Percentiles rank a stretch among this genome's conserved stretches.
Conservation (phyloP, 2,888 invertebrate genomes). For the Ochlodes sylvanus region DNA sequence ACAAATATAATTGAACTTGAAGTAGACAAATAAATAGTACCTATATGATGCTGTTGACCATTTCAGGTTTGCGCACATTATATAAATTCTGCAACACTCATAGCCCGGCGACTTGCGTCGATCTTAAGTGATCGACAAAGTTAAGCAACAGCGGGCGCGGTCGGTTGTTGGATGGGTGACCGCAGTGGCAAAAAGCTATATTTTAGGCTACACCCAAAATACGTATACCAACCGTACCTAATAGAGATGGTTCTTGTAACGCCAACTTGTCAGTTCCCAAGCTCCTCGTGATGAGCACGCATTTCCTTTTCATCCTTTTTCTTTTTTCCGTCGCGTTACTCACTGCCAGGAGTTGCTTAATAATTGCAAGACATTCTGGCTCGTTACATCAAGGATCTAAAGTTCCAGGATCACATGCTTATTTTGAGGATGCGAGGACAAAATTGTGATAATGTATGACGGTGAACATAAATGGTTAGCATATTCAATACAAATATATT, state of each 20-base stretch:
- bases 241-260: not conserved
- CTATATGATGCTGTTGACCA: too few species aligned
- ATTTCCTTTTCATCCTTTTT: not conserved
- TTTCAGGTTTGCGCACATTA: too few species aligned
- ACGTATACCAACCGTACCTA: not conserved
- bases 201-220: not conserved
- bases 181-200: too few species aligned
- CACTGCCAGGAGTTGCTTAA: not conserved
- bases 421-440: not conserved
- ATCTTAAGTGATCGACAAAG: too few species aligned
- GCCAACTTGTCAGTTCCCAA: not conserved
- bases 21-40: too few species aligned
- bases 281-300: conserved; percentile 11
- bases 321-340: conserved; percentile 2
- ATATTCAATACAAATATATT: too few species aligned
- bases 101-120: too few species aligned
- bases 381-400: not conserved
- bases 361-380: not conserved
- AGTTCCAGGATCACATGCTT: not conserved
- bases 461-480: too few species aligned
- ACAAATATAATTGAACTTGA: not conserved
- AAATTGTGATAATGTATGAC: too few species aligned
- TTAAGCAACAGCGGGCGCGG: too few species aligned
- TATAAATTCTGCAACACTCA: too few species aligned
- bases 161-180: too few species aligned